phyloP scores from a whole-genome alignment of 2,797 vertebrate genomes.

The Selene dorsalis region DNA sequence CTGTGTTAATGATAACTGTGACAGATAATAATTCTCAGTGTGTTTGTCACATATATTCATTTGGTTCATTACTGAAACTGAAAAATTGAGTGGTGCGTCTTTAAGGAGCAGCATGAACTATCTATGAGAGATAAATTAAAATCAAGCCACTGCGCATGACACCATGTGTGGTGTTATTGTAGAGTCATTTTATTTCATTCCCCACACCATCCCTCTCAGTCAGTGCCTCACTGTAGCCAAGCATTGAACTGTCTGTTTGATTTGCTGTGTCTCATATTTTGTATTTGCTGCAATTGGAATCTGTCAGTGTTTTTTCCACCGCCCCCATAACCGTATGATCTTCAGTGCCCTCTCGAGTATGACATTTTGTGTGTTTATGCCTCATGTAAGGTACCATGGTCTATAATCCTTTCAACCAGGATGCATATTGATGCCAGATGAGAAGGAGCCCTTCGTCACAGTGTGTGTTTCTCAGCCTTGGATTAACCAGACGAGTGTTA shows the following conservation, averaged over 20 bases:
- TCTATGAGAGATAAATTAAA: not conserved
- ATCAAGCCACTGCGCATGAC: not conserved
- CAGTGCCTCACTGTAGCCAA: not conserved
- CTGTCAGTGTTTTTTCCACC: not conserved
- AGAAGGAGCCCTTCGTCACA: not conserved
- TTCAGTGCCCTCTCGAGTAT: not conserved
- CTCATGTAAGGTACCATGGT: constrained; percentile 3
- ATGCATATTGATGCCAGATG: not conserved
- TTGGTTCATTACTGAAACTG: not conserved
- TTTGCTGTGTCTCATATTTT: not conserved
- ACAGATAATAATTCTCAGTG: not conserved
- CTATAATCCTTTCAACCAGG: constrained; percentile 25
- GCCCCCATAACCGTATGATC: not conserved
- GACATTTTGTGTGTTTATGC: constrained; percentile 8
- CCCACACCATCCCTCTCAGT: not conserved
- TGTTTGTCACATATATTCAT: not conserved
- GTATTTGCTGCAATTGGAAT: not conserved
- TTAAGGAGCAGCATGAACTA: not conserved
- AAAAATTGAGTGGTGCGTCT: not conserved
- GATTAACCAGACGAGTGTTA: constrained; percentile 6
- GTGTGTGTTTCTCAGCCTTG: not conserved
- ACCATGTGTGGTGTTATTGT: not conserved
- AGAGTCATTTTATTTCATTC: not conserved
- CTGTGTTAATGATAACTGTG: no score
- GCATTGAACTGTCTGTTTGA: not conserved